Conservation (phyloP, 2,888 invertebrate genomes). For the Drosophila mimetica region DNA sequence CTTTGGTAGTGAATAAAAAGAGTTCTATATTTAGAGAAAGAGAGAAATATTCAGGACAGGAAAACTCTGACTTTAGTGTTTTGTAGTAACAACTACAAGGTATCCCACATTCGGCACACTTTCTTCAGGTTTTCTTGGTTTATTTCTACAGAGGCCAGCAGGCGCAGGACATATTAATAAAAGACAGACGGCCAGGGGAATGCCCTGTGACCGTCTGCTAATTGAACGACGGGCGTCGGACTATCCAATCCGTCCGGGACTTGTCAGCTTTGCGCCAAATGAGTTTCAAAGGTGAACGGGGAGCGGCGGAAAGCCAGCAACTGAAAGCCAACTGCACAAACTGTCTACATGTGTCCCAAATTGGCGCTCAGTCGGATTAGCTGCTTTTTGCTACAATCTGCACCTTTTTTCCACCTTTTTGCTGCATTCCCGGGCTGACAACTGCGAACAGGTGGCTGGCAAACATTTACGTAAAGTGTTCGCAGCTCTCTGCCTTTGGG, state of each 20-base stretch:
- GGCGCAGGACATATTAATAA: slow-evolving; percentile 58
- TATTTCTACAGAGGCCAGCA: slow-evolving; percentile 5
- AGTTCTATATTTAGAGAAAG: not conserved
- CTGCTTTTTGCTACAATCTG: slow-evolving; percentile 49
- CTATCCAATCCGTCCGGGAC: slow-evolving; percentile 34
- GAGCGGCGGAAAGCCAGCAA: slow-evolving; percentile 25
- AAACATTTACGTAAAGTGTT: slow-evolving; percentile 59
- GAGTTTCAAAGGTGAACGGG: slow-evolving; percentile 49
- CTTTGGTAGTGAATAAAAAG: too few relatives aligned
- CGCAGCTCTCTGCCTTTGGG: slow-evolving; percentile 26
- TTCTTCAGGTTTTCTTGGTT: not conserved
- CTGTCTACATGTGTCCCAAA: slow-evolving; percentile 61
- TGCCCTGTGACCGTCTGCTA: slow-evolving; percentile 56
- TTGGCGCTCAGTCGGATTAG: slow-evolving; percentile 70
- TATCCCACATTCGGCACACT: slow-evolving; percentile 3
- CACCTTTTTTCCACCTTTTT: slow-evolving; percentile 31
- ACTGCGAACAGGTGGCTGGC: slow-evolving; percentile 66
- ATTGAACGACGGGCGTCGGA: slow-evolving; percentile 49
- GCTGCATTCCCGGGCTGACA: slow-evolving; percentile 43
- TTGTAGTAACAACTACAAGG: not conserved
- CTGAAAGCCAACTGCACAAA: slow-evolving; percentile 29
- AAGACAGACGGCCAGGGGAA: slow-evolving; percentile 32
- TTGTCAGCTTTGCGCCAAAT: slow-evolving; percentile 46
- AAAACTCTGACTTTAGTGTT: not conserved
- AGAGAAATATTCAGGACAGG: not conserved